Evolutionary conservation across 2,113 vertebrate species (phyloP).

Genomic region (Coturnix japonica): DNA sequence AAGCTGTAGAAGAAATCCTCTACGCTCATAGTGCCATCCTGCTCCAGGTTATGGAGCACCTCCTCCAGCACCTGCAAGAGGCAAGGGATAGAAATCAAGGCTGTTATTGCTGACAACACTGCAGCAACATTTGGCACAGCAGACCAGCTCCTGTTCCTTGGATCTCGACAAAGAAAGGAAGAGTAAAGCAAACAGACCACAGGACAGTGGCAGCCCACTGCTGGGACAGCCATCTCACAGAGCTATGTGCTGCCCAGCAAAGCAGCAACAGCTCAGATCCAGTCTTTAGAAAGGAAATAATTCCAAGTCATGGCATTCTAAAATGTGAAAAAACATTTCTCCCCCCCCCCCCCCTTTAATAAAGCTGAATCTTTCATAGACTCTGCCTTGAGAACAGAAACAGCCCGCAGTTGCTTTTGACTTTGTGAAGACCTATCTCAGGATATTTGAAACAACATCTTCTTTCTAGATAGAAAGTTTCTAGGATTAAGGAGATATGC

Average conservation of each 20-base stretch:
- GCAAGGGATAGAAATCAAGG: neutral
- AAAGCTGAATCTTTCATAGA: neutral
- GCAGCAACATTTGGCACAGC: accelerated
- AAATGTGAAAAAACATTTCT: neutral
- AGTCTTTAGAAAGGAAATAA: neutral
- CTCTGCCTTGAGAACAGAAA: neutral
- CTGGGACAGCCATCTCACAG: neutral
- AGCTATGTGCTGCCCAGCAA: accelerated
- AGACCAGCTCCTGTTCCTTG: neutral
- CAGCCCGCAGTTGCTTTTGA: neutral
- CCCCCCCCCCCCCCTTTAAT: neutral
- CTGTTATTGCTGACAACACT: accelerated
- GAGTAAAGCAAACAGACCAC: neutral
- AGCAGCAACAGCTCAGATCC: neutral
- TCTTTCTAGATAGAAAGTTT: neutral
- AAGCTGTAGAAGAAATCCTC: constrained; percentile 89
- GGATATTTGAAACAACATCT: neutral
- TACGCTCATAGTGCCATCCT: constrained; percentile 84
- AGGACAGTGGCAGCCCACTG: neutral
- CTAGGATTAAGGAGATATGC: constrained; percentile 20
- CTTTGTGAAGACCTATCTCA: neutral
- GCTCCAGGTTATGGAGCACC: constrained; percentile 78
- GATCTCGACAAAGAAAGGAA: neutral
- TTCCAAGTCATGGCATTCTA: neutral
- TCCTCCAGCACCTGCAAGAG: constrained; percentile 80